Percentiles rank a stretch among this genome's conserved stretches.
Conservation (phyloP, 2,113 vertebrate species). For the Thalassoma bifasciatum region DNA sequence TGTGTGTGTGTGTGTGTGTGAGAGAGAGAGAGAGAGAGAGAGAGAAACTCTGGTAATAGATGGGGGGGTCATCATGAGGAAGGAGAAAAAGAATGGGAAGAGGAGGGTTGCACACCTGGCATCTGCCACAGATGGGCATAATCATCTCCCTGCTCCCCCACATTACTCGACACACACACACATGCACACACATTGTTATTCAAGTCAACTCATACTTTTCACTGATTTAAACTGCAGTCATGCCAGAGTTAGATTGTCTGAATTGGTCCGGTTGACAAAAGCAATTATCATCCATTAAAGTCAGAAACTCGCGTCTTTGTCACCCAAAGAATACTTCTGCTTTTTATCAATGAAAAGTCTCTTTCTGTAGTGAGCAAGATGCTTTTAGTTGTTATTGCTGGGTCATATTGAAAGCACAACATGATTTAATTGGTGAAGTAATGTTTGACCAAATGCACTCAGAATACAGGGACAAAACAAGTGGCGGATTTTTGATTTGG, state of each 20-base stretch:
- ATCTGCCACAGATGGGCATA: constrained; percentile 83
- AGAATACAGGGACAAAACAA: too few relatives aligned
- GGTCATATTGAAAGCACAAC: too few relatives aligned
- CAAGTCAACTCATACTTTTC: constrained; percentile 12
- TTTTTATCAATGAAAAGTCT: constrained; percentile 5
- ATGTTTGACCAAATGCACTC: too few relatives aligned
- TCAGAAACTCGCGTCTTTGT: constrained; percentile 31
- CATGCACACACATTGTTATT: constrained; percentile 38
- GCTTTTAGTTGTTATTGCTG: too few relatives aligned
- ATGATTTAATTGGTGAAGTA: too few relatives aligned
- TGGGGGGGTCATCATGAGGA: background rate
- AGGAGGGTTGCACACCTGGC: constrained; percentile 80
- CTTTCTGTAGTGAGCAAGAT: too few relatives aligned
- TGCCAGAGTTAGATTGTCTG: constrained; percentile 44
- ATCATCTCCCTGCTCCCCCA: constrained; percentile 77
- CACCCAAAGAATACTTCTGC: constrained; percentile 9
- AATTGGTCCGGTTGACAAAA: constrained; percentile 63
- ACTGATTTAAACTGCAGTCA: constrained; percentile 50
- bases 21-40: background rate
- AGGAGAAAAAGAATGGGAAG: background rate
- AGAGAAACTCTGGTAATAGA: background rate
- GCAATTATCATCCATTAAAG: constrained; percentile 32
- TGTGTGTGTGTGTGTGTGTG: too few relatives aligned
- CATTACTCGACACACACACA: constrained; percentile 31
- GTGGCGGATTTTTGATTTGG: too few relatives aligned